These are phyloP conservation scores for Sarcophilus harrisii DNA, from an alignment of 2,797 vertebrate genomes.

Conservation along the genomic window DNA sequence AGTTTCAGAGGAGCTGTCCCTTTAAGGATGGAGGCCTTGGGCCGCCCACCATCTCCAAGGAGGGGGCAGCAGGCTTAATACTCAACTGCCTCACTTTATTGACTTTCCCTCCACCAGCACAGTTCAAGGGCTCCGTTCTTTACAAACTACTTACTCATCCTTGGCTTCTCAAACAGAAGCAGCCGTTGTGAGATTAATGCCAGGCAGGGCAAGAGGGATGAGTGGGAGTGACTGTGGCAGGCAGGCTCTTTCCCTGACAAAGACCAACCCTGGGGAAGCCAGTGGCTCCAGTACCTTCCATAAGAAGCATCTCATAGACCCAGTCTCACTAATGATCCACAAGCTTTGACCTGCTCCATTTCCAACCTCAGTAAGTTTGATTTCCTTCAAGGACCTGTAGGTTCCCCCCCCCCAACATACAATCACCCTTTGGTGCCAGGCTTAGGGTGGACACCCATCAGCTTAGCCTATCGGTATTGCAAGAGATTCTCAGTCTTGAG, in stretches of 20 bases:
- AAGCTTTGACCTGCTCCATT: background rate
- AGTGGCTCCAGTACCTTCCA: background rate
- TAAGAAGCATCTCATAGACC: background rate
- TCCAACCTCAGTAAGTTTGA: background rate
- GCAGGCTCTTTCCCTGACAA: background rate
- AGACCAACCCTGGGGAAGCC: background rate
- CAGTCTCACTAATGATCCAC: background rate
- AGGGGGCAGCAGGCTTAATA: background rate
- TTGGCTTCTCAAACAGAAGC: background rate
- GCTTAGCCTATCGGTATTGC: background rate
- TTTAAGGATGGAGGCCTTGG: background rate
- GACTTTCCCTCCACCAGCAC: background rate
- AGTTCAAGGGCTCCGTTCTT: background rate
- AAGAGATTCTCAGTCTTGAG: background rate
- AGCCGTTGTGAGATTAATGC: rapidly evolving
- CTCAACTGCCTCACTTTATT: background rate
- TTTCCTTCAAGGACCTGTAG: background rate
- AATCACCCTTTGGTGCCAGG: background rate
- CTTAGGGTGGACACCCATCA: background rate
- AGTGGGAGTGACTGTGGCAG: background rate
- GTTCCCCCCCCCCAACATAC: too few species aligned
- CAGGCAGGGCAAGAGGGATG: rapidly evolving
- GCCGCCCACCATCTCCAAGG: background rate
- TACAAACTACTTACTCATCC: background rate
- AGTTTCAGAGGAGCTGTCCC: background rate